These are phyloP conservation scores for Mionectes olivaceus DNA, from an alignment of 2,797 vertebrate genomes.

Conservation along the genomic window DNA sequence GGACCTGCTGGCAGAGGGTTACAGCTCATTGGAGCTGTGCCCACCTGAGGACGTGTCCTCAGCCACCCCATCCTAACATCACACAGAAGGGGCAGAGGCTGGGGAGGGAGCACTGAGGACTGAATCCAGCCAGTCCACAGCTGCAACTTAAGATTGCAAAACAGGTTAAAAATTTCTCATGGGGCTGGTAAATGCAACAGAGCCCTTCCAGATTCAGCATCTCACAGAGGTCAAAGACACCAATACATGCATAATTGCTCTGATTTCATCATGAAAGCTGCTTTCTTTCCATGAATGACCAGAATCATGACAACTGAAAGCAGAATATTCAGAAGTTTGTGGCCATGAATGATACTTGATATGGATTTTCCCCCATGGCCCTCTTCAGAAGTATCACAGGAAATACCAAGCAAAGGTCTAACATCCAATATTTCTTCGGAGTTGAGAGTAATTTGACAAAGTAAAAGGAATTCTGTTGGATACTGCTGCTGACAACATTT, in stretches of 20 bases:
- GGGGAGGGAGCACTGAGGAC: neutral
- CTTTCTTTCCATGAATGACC: neutral
- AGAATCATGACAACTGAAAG: neutral
- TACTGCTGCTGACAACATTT: neutral
- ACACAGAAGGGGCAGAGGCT: neutral
- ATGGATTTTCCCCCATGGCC: neutral
- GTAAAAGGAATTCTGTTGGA: neutral
- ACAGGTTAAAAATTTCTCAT: neutral
- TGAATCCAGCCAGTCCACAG: neutral
- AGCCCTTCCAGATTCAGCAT: neutral
- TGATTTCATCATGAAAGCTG: neutral
- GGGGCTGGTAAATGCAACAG: neutral
- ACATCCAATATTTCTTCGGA: neutral
- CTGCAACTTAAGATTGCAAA: neutral
- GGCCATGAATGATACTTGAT: neutral
- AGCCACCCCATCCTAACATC: fast-evolving
- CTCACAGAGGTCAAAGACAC: neutral
- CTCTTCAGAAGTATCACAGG: neutral
- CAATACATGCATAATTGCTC: neutral
- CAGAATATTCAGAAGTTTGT: neutral
- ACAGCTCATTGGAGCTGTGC: neutral
- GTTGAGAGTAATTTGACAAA: neutral
- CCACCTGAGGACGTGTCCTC: neutral
- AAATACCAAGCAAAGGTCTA: constrained; percentile 6
- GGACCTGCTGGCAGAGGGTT: neutral